A percentile compares a stretch with the other conserved stretches of the same genome.
Evolutionary conservation across 2,113 vertebrate genomes (phyloP).

Genomic region (Dipodomys merriami): DNA sequence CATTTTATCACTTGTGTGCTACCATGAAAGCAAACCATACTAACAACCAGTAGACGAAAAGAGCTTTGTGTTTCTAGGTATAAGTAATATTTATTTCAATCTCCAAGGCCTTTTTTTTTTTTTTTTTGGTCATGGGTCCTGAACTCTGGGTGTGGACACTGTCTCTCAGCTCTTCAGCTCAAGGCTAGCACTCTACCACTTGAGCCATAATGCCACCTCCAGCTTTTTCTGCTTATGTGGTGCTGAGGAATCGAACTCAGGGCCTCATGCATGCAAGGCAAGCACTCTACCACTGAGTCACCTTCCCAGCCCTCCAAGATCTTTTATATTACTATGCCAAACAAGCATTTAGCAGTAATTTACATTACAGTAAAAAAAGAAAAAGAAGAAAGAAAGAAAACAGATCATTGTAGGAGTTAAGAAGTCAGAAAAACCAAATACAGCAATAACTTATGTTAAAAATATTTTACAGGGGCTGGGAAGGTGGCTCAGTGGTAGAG

Average conservation of each 20-base stretch:
- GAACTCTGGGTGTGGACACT: too few relatives aligned
- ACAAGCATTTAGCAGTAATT: background rate
- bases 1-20: background rate
- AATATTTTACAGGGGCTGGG: background rate
- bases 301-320: background rate
- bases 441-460: background rate
- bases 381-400: background rate
- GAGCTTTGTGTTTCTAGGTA: background rate
- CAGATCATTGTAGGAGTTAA: background rate
- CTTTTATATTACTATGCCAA: background rate
- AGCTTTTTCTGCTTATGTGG: too few relatives aligned
- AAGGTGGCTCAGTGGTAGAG: background rate
- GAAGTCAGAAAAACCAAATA: background rate
- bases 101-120: background rate
- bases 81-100: conserved; percentile 2
- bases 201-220: too few relatives aligned
- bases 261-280: too few relatives aligned
- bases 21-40: background rate
- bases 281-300: too few relatives aligned
- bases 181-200: too few relatives aligned
- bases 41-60: background rate
- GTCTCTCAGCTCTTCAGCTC: too few relatives aligned
- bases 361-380: background rate
- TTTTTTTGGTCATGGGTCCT: too few relatives aligned
- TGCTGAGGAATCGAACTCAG: too few relatives aligned